A percentile compares a stretch with the other conserved stretches of the same genome.
Conservation (phyloP, 2,888 invertebrate genomes). For the Diogma glabrata region DNA sequence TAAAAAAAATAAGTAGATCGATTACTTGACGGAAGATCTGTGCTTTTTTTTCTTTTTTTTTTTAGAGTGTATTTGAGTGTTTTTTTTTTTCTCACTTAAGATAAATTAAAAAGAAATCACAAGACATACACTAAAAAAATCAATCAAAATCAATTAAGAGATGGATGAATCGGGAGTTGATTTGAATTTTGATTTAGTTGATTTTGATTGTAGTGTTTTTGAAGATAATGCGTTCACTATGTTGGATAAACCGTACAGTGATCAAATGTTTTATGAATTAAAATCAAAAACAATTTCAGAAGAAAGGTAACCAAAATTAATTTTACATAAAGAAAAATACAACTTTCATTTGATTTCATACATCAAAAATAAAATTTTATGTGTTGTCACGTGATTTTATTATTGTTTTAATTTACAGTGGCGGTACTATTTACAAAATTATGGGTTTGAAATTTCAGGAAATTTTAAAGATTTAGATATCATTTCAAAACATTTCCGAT, state of each 20-base stretch:
- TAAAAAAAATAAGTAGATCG: background rate
- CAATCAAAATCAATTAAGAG: constrained; percentile 7
- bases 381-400: too few species aligned
- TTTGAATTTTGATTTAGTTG: constrained; percentile 49
- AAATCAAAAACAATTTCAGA: constrained; percentile 47
- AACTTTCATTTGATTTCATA: too few species aligned
- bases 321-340: too few species aligned
- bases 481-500: too few species aligned
- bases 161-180: constrained; percentile 50
- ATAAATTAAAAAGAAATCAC: background rate
- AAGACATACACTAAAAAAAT: background rate
- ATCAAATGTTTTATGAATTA: constrained; percentile 50
- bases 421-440: too few species aligned
- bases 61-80: background rate
- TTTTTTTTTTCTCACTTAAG: background rate
- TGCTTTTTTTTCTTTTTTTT: background rate
- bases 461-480: too few species aligned
- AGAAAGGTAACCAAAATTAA: constrained; percentile 53
- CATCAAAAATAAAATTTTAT: too few species aligned
- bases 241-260: constrained; percentile 40
- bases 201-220: constrained; percentile 38
- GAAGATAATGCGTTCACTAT: constrained; percentile 40
- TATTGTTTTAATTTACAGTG: too few species aligned
- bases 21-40: background rate
- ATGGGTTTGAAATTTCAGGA: too few species aligned